Evolutionary conservation across 2,888 invertebrate genomes (phyloP), one percentile per base, ranked within the genome.

Genomic region (Drosophila birchii): DNA sequence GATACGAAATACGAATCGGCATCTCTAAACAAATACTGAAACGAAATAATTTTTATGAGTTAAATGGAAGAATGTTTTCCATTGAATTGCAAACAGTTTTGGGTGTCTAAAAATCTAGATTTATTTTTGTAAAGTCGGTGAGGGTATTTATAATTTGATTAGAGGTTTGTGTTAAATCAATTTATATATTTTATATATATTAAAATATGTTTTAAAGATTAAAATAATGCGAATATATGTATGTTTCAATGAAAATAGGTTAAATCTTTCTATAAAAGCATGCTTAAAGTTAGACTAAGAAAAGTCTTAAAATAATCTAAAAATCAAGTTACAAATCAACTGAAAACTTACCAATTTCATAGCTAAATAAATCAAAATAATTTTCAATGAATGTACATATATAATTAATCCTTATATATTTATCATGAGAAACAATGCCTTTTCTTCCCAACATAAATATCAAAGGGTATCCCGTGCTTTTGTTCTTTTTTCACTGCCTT

Each of bases 11-110:
- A 23, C 53, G 59, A 60, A 56, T 53, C 39, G 51, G 39, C 26
- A 66, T 64, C 49, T 70, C 61, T 72, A 71, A 26, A 57, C 71
- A 78, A 54, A 60, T 56, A 38, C 36, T 41, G 51, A 59, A 58
- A 62, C 56, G 38, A 78, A 81, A 76, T 83, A 64, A 75, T 82
- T 85, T 79, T 79, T 78, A 72, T 79, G 83, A 82, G 74, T 78
- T 84, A 78, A 71, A 78, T 85, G 84, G 84, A 84, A 84, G 78
- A 80, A 76, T 80, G 71, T 80, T 84, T 84, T 84, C 67, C 58
- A 60, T 72, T 75, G 47, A 69, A 76, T 49, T 58, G 23, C 23
- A 36, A 36, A 36, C 51, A 16, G 34, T 36, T 53, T 53, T 53
- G 20, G 51, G 34, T 9, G 3, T 5, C 34, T 26, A 5, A 8